Evolutionary conservation across 2,113 vertebrate genomes (phyloP), one percentile per base, ranked within the genome.

Genomic region (Cairina moschata): DNA sequence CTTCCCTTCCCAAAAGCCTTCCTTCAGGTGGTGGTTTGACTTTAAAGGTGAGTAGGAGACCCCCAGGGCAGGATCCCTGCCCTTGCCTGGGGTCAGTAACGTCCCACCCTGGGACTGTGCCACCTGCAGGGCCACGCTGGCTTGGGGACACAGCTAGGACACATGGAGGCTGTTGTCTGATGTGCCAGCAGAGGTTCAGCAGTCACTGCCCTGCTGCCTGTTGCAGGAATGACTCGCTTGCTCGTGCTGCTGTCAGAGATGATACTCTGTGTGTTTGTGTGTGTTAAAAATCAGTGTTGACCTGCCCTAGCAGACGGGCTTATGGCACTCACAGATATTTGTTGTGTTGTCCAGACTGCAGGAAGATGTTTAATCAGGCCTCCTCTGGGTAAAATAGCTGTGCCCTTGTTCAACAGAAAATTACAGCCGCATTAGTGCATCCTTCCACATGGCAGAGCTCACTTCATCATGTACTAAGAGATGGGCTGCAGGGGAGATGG

Each of bases 1-100:
- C 98, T 99, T 99, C 95, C 99, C 99, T 1, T 99, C 99, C 2
- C 98, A 99, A 97, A 99, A 98, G 83, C 99, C 99, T 7, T 99
- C 99, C 68, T 82, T 99, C 69, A 98, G 93, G 91, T 99, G 99
- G 99, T 99, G 99, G 99, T 98, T 99, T 73, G 98, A 99, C 96
- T 90, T 98, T 52, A 98, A 98, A 98, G 99, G 99, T 99, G 96
- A 94, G 96, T 74, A 67, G 65, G 32, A 85, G 97, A 97, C 80
- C 13, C 52, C 54, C 6, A 1, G 6, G n/a, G 71, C 32, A 52
- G 69, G 73, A 52, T 2, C 54, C 73, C 40, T 75, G 74, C 34
- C 46, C 42, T 28, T 73, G 34, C 15, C 54, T 63, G 54, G 55
- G 34, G 46, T 60, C 71, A 46, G 11, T 32, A 31, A 34, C 21